Base-by-base conservation (phyloP, 2,113 vertebrate species). In the Dasyprocta punctata region DNA sequence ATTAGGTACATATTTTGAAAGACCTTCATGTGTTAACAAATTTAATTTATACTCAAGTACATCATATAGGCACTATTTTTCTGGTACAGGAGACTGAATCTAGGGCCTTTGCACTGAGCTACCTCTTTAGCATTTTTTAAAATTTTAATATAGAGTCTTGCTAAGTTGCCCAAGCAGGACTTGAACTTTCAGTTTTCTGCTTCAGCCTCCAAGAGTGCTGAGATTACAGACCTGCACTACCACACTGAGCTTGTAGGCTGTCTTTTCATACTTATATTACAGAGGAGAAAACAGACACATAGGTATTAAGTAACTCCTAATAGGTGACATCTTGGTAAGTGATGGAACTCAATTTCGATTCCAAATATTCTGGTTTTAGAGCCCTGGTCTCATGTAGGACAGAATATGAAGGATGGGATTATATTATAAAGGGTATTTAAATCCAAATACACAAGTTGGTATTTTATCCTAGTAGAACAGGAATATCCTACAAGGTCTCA, bases 401-500 rank as follows among this genome's bases (percentile, higher is more conserved):
- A 61, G 63, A n/a, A 71, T 28, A 10, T 9, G 17, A 30, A 71
- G 7, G 2, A 2, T 44, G 28, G 16, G 26, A 1, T 69, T 69
- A 38, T 36, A 61, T 30, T n/a, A 36, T 69, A 77, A 44, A 47
- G 7, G 6, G 7, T 1, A 75, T 65, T 90, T 49, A 56, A 92
- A 93, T 9, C 36, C 54, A 84, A 71, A 69, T 49, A 8, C 30
- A 61, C 7, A 52, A 33, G 6, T 67, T 93, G 38, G 4, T 69
- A 61, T 82, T 86, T 92, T 77, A 73, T 67, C 80, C 4, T n/a
- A 73, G 80, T 24, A 78, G 30, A 24, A 92, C 17, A 94, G 78
- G 30, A 36, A 89, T 86, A 86, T 77, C 22, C 56, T 77, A 69
- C 33, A 61, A 92, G 69, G 44, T 89, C 96, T 96, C 91, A 65